Evolutionary conservation across 2,888 invertebrate genomes (phyloP), one percentile per base, ranked within the genome.

Genomic region (Halocaridina rubra): DNA sequence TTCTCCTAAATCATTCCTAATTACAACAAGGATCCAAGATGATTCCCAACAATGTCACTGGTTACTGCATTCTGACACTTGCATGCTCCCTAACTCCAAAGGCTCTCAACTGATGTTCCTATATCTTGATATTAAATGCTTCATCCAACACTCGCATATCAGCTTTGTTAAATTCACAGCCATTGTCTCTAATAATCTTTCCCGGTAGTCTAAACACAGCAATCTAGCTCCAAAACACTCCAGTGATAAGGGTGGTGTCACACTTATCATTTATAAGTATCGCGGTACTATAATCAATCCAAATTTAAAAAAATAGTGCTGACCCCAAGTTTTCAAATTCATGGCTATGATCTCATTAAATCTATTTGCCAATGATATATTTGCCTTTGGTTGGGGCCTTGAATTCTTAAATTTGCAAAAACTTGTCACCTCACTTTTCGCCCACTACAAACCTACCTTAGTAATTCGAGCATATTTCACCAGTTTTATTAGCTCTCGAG

Each of bases 311-410:
- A 72, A 72, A 32, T 72, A 72, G 5, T 32, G 30, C 10, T 22
- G 19, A 7, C 72, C 72, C 7, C 33, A 72, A 29, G 19, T 39
- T 19, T 72, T 72, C 22, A 72, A 72, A 32, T 72, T 39, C 72
- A 72, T 72, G 30, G 33, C 72, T n/a, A 72, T n/a, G 22, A 29
- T 22, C 16, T 72, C 33, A 72, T 72, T 72, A 39, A 72, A 72
- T 19, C 1, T 4, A 7, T 5, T 33, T 32, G 72, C 72, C 72
- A 72, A 33, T 4, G 72, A 8, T 30, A 72, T 19, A 30, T 19
- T 32, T 10, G 39, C 33, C 13, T 33, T 39, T n/a, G 72, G 72
- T 13, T 32, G 72, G 13, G 33, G 7, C 39, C 3, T 72, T 13
- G 72, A 32, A 13, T 32, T 72, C 22, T 72, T 30, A 13, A 72